Base-by-base conservation (phyloP, 2,113 vertebrate species). In the Miniopterus natalensis region DNA sequence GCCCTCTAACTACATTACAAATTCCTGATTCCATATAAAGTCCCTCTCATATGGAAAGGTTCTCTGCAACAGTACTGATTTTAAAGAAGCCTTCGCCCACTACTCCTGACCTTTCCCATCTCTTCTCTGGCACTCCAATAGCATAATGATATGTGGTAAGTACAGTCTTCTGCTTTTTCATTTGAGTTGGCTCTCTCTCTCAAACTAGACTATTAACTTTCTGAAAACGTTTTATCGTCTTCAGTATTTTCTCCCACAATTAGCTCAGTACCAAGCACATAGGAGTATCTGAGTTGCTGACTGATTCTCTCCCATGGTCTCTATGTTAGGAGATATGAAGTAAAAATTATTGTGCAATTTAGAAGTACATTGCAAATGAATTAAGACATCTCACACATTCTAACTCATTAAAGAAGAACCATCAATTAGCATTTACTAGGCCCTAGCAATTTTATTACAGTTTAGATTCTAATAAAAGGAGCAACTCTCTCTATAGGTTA, bases 331-430 rank as follows among this genome's bases (percentile, higher is more conserved):
- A 94, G 14, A 84, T 53, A 92, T 6, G 71, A 90, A 68, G 77
- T 84, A 79, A 79, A 95, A 84, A 90, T 66, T 36, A 78, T 5
- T 75, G 8, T 85, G 47, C 49, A 87, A 92, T 45, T 89, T 40
- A 84, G 81, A 81, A 80, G 51, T 42, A 31, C 2, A 93, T 61
- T 84, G 63, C 42, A 88, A 73, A 49, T 17, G 18, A 31, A 90
- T 61, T 55, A 85, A 84, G 45, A 90, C 8, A 95, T 23, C n/a
- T 23, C 47, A 92, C 1, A 92, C 23, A 88, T 68, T 36, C 17
- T 84, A 94, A 94, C 21, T 94, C 40, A 95, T 77, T 92, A 84
- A 90, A 55, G 15, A 9, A 79, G 68, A 31, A 92, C 21, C 12
- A 73, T 45, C 15, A 94, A 49, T 63, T 78, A 84, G 53, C 27